Conservation (phyloP, 2,888 invertebrate genomes). For the Drosophila sordidula region DNA sequence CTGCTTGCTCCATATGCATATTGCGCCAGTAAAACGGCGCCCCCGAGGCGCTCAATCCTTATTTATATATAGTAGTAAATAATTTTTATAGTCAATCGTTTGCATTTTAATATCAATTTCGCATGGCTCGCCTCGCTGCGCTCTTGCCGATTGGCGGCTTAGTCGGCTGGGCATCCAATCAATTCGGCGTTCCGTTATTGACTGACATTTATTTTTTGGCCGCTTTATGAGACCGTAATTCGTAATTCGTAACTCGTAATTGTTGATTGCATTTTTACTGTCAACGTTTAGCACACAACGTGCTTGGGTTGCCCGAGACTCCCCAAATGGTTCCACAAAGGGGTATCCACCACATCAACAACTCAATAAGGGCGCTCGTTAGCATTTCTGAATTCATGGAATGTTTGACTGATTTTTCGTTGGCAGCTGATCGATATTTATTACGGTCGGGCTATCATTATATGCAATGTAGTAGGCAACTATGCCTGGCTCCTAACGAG, state of each 20-base stretch:
- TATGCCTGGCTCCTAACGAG: no score
- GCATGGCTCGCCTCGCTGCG: constrained; percentile 22
- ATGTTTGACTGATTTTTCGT: constrained; percentile 35
- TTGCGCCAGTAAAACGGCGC: constrained; percentile 30
- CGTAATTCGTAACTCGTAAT: constrained; percentile 70
- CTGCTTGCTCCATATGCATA: constrained; percentile 61
- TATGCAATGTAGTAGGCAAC: neutral
- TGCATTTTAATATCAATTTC: constrained; percentile 78
- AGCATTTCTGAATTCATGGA: constrained; percentile 41
- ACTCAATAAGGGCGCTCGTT: constrained; percentile 73
- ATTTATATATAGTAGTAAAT: constrained; percentile 64
- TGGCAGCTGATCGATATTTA: constrained; percentile 67
- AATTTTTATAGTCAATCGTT: constrained; percentile 73
- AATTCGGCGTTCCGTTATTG: constrained; percentile 50
- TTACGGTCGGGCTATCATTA: constrained; percentile 30
- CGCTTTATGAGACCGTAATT: constrained; percentile 78
- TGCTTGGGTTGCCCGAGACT: constrained; percentile 30
- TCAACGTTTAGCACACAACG: constrained; percentile 51
- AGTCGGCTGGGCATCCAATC: constrained; percentile 50
- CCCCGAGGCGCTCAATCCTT: constrained; percentile 32
- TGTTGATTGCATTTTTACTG: constrained; percentile 74
- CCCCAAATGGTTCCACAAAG: constrained; percentile 5
- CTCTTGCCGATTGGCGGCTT: neutral
- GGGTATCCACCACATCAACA: constrained; percentile 47
- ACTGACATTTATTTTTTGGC: constrained; percentile 78